Base-by-base conservation (phyloP, 2,888 invertebrate species). In the Leptinotarsa rubiginosa region DNA sequence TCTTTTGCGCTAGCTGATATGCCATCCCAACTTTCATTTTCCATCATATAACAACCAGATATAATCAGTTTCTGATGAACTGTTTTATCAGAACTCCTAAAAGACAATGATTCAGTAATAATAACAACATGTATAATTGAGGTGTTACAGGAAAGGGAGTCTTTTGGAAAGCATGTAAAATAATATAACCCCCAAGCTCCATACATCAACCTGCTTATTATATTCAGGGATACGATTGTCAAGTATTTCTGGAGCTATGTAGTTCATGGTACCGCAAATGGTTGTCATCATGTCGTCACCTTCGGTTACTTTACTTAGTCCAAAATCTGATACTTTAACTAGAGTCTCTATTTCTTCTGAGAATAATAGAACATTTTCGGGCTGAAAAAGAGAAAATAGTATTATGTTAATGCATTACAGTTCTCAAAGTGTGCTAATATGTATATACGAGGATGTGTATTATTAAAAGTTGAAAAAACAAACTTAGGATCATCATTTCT, bases 151-250 rank as follows among this genome's bases (percentile, higher is more conserved):
- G 73, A 88, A 88, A 4, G 88, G 88, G n/a, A 86, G 80, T 47
- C 82, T 77, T 66, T 83, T 83, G 4, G 83, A 81, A 0, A 87
- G 71, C 85, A 86, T 87, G 69, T 83, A 86, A 78, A 81, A 97
- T 15, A 97, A 90, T 72, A 97, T 95, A 0, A 97, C 96, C 0
- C 97, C 97, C 75, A 97, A 88, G 85, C 97, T 97, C 97, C 97
- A 97, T 18, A 96, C 92, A 86, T 97, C 97, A 0, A 97, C 94
- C 85, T 94, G 92, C 62, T 90, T 91, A 0, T 93, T 93, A 81
- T 95, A 96, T 22, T 90, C 87, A 1, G 65, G 74, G 13, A 69
- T 74, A 3, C 49, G 65, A 47, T 90, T 90, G 68, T 92, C 91
- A 1, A 97, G 87, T 59, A 97, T 92, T 88, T 98, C 98, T 0